Base-by-base conservation (phyloP, 2,113 vertebrate species). In the Carassius carassius region DNA sequence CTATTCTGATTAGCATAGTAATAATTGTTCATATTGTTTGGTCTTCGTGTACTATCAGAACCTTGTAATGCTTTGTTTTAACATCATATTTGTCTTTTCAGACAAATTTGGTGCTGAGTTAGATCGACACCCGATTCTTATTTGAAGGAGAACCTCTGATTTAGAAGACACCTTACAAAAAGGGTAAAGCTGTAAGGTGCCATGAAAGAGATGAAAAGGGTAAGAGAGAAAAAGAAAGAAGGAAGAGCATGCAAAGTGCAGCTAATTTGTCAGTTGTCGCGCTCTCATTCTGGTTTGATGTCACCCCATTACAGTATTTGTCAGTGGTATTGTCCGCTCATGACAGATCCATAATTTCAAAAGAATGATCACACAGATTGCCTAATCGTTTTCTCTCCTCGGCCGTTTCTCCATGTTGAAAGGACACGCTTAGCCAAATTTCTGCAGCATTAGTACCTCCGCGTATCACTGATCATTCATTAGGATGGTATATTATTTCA, bases 381-480 rank as follows among this genome's bases (percentile, higher is more conserved):
- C 29, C 17, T 81, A 72, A 65, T 56, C 70, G 1, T 1, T 37
- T 10, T 56, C 74, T 56, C 65, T 60, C 51, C 37, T 78, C 17
- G 10, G 32, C 65, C 35, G 9, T 79, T 62, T 78, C 63, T 85
- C 37, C 23, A 5, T 9, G 10, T 44, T 32, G 16, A 62, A 58
- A 70, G 54, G 16, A 85, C 82, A 29, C 29, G 29, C 29, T 29
- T 29, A 29, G 29, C 29, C 29, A 69, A 25, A 91, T 77, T 72
- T 72, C n/a, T 76, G 81, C 25, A 3, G 23, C 54, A 63, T 77
- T 74, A 77, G 29, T 29, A 29, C 29, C 72, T 84, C 86, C 77
- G 60, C 44, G 87, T 88, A 82, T 87, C 86, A 41, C 79, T 78
- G 75, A 89, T 90, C 83, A 86, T 82, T 91, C 81, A 78, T 81